A percentile compares a stretch with the other conserved stretches of the same genome.
These are phyloP conservation scores for Pseudois nayaur DNA, from an alignment of 2,113 vertebrate genomes.

Conservation along the genomic window DNA sequence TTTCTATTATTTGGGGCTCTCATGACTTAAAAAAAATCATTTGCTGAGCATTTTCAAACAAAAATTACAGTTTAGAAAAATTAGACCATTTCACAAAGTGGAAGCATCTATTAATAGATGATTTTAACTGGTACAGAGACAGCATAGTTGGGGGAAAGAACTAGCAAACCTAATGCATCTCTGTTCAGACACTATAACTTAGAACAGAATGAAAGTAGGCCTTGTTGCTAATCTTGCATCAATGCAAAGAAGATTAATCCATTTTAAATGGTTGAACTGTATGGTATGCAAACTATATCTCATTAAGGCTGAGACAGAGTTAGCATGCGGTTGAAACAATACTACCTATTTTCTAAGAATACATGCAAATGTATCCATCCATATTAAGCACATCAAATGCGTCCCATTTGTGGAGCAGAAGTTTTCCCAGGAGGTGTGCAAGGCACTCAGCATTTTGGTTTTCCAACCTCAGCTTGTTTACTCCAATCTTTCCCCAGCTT, in stretches of 20 bases:
- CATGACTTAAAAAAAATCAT: background rate
- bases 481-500: background rate
- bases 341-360: background rate
- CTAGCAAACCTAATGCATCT: background rate
- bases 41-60: background rate
- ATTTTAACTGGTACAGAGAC: background rate
- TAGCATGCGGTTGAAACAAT: background rate
- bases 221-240: background rate
- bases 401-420: background rate
- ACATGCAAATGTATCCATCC: background rate
- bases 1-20: background rate
- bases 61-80: background rate
- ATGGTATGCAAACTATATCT: background rate
- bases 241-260: background rate
- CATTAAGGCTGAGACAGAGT: background rate
- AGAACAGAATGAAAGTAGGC: background rate
- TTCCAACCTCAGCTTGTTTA: background rate
- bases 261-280: background rate
- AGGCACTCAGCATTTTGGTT: background rate
- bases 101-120: background rate
- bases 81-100: background rate
- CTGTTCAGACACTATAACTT: background rate
- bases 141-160: background rate
- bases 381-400: background rate
- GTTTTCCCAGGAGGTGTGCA: background rate